A percentile compares a stretch with the other conserved stretches of the same genome.
These are phyloP conservation scores for Leptothorax acervorum DNA, from an alignment of 2,888 invertebrate genomes.

Conservation along the genomic window DNA sequence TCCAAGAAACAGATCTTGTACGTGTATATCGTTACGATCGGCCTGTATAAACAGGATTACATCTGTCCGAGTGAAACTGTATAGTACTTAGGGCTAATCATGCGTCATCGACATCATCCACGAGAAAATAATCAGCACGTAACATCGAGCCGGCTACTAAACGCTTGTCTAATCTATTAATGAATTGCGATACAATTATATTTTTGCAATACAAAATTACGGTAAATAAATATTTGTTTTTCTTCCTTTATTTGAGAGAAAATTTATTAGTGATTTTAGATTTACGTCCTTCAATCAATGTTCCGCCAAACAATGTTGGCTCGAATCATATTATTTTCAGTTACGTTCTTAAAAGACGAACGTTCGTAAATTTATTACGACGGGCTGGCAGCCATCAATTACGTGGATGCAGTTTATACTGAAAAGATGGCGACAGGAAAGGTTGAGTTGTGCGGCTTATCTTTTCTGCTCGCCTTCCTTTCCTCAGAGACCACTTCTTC, in stretches of 20 bases:
- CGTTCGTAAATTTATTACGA: slow-evolving; percentile 25
- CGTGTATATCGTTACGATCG: slow-evolving; percentile 22
- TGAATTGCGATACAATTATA: neutral
- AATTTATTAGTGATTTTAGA: neutral
- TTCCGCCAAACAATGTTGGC: slow-evolving; percentile 43
- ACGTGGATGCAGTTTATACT: slow-evolving; percentile 69
- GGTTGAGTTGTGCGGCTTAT: slow-evolving; percentile 33
- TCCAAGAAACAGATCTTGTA: slow-evolving; percentile 45
- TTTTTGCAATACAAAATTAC: neutral
- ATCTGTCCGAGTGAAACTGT: slow-evolving; percentile 63
- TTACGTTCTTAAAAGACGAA: slow-evolving; percentile 14
- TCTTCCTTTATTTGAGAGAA: neutral
- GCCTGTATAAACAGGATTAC: slow-evolving; percentile 70
- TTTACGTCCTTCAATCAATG: neutral
- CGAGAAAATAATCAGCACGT: slow-evolving; percentile 62
- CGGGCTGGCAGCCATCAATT: slow-evolving; percentile 51
- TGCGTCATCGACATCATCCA: slow-evolving; percentile 56
- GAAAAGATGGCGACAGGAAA: slow-evolving; percentile 72
- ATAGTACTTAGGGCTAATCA: slow-evolving; percentile 62
- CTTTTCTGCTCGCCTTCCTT: slow-evolving; percentile 43
- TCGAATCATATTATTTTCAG: slow-evolving; percentile 10
- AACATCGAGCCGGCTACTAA: neutral
- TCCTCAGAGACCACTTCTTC: slow-evolving; percentile 36
- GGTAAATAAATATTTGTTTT: neutral
- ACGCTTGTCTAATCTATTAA: neutral